Conservation (phyloP, 2,888 invertebrate species). For the Chironomus tentans region DNA sequence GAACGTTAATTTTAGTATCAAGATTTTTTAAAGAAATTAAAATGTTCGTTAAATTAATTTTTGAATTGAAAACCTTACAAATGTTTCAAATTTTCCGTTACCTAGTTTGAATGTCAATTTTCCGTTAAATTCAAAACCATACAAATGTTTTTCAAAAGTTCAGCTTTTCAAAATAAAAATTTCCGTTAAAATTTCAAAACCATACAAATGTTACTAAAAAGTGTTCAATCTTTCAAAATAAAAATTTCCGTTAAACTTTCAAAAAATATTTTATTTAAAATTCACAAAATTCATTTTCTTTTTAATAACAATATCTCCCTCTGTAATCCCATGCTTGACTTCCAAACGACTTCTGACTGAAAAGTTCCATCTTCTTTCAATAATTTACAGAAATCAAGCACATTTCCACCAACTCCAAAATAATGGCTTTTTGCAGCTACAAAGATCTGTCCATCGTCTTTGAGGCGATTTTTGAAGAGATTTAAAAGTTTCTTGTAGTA, state of each 20-base stretch:
- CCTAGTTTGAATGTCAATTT: too few relatives aligned
- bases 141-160: too few relatives aligned
- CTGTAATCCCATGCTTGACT: conserved; percentile 51
- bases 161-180: too few relatives aligned
- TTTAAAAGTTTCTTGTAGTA: conserved; percentile 69
- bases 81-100: too few relatives aligned
- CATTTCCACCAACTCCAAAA: conserved; percentile 90
- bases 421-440: conserved; percentile 88
- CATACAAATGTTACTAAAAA: not conserved
- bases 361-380: conserved; percentile 50
- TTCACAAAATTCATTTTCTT: conserved; percentile 29
- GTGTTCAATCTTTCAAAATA: too few relatives aligned
- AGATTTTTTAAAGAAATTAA: too few relatives aligned
- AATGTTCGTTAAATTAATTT: too few relatives aligned
- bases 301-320: conserved; percentile 53
- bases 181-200: too few relatives aligned
- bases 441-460: conserved; percentile 52
- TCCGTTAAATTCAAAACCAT: too few relatives aligned
- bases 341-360: conserved; percentile 52
- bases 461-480: conserved; percentile 55
- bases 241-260: not conserved
- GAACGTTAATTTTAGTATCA: too few relatives aligned
- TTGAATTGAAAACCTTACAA: too few relatives aligned
- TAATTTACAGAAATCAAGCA: conserved; percentile 61
- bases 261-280: not conserved